phyloP scores from a whole-genome alignment of 2,113 vertebrate species.

The Mungos mungo region DNA sequence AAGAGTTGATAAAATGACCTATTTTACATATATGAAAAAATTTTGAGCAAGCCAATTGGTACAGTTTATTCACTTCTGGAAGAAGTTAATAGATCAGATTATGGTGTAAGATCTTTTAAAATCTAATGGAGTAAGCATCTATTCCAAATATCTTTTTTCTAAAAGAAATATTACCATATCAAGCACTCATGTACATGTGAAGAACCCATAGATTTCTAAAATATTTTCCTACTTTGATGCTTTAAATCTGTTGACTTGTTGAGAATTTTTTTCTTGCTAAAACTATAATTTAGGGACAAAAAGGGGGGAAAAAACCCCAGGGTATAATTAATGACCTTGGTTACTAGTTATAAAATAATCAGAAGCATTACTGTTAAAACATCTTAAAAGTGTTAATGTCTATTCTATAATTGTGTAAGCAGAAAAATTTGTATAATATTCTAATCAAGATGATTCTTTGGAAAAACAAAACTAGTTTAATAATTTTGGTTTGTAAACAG shows the following conservation, averaged over 20 bases:
- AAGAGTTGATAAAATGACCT: neutral
- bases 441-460: neutral
- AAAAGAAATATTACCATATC: neutral
- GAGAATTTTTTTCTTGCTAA: neutral
- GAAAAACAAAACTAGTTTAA: neutral
- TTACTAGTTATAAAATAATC: neutral
- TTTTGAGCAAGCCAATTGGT: neutral
- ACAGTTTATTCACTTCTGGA: neutral
- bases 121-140: neutral
- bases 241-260: neutral
- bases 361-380: neutral
- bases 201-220: neutral
- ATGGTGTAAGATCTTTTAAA: neutral
- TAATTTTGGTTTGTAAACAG: neutral
- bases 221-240: neutral
- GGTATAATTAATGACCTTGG: neutral
- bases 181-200: neutral
- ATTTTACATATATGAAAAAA: neutral
- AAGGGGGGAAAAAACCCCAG: neutral
- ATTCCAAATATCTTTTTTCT: neutral
- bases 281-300: neutral
- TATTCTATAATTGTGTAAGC: neutral
- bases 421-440: neutral
- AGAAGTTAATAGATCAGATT: neutral
- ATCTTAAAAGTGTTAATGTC: neutral